phyloP scores from a whole-genome alignment of 1,140 invertebrate species.

The Pararge aegeria region DNA sequence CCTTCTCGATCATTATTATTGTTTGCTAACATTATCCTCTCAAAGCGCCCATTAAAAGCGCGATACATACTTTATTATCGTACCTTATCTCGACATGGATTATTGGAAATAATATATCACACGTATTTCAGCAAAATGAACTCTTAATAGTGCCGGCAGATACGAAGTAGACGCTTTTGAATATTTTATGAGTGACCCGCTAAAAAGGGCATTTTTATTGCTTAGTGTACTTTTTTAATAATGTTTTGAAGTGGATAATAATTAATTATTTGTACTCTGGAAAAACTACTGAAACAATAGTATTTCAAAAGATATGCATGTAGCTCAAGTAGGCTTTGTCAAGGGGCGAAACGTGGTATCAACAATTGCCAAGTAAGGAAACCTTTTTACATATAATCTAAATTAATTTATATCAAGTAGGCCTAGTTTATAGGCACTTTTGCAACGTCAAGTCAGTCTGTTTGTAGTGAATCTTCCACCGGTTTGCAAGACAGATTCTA shows the following conservation, averaged over 20 bases:
- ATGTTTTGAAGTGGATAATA: too few relatives aligned
- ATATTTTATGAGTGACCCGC: too few relatives aligned
- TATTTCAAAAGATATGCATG: not conserved
- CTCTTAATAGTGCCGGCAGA: constrained; percentile 5
- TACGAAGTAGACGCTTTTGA: too few relatives aligned
- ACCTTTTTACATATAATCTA: not conserved
- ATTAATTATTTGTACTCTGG: not conserved
- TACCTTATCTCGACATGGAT: constrained; percentile 38
- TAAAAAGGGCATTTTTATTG: too few relatives aligned
- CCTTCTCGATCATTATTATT: constrained; percentile 34
- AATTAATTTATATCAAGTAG: too few relatives aligned
- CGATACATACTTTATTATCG: constrained; percentile 38
- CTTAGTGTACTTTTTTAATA: too few relatives aligned
- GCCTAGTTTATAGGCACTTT: too few relatives aligned
- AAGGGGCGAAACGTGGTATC: not conserved
- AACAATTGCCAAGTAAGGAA: constrained; percentile 16
- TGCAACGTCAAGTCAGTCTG: too few relatives aligned
- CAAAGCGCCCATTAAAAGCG: constrained; percentile 33
- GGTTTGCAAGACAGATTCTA: too few relatives aligned
- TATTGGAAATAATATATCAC: constrained; percentile 36
- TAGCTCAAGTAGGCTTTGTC: constrained; percentile 2
- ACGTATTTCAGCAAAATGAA: constrained; percentile 10
- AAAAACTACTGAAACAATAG: not conserved
- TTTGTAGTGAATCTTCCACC: too few relatives aligned
- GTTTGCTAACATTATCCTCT: constrained; percentile 35